Base-by-base conservation (phyloP, 2,888 invertebrate species). In the Scaptodrosophila latifasciaeformis region DNA sequence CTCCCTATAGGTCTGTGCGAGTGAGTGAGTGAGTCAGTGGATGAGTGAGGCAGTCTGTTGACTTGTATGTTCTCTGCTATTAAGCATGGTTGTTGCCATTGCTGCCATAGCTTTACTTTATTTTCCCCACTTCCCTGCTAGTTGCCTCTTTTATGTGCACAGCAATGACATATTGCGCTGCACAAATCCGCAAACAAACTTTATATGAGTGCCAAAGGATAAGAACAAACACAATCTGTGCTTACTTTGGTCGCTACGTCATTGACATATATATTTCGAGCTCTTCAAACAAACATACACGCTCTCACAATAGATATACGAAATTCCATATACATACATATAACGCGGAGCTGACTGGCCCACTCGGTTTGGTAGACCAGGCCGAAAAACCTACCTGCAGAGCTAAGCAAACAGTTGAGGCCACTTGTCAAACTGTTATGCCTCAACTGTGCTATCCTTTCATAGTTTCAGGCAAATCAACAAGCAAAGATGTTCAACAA, bases 161-260 rank as follows among this genome's bases (percentile, higher is more conserved):
- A 61, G 66, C 70, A 80, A 72, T 80, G 78, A 78, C 78, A 78
- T 78, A 80, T 80, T 80, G 77, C 76, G 58, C 69, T 70, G 76
- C 72, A 78, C 72, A 78, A 80, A 78, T 78, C 77, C 76, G 79
- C 79, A 77, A 79, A 76, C 76, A 79, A 76, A 76, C 78, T 77
- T 70, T 74, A 74, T 74, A 74, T 74, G 72, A 74, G 72, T 74
- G 66, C 75, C 72, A 74, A 74, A 77, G 72, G 72, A 74, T 74
- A 74, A 68, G 72, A 74, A 75, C 78, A 74, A 75, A 71, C 74
- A 71, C 78, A 78, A 54, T 43, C 62, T 62, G 57, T 50, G 63
- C 60, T 60, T 50, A 47, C 40, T 42, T 24, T 24, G 18, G 17
- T 19, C 45, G 56, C 65, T 59, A 49, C 71, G 54, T 71, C 74